phyloP scores from a whole-genome alignment of 2,888 invertebrate genomes.

The Byasa hedistus region DNA sequence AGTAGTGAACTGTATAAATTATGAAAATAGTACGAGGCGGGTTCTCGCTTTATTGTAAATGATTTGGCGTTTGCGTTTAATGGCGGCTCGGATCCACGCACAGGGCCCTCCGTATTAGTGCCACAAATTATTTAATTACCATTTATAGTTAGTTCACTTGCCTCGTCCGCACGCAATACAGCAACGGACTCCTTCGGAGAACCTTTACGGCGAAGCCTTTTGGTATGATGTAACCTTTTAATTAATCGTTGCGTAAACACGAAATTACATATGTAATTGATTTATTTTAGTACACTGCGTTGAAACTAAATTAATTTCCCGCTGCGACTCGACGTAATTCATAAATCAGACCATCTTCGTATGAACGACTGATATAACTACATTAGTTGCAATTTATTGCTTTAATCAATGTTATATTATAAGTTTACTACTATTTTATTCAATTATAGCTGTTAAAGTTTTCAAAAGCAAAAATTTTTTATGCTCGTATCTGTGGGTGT shows the following conservation, averaged over 20 bases:
- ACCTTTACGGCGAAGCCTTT: neutral
- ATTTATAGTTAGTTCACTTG: constrained; percentile 45
- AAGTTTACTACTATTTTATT: neutral
- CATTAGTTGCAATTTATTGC: constrained; percentile 17
- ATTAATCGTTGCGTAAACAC: constrained; percentile 24
- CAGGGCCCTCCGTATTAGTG: constrained; percentile 57
- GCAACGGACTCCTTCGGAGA: neutral
- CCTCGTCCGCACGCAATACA: constrained; percentile 30
- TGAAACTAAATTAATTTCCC: constrained; percentile 20
- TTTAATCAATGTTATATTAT: constrained; percentile 2
- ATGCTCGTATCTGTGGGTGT: too few relatives aligned
- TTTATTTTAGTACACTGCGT: constrained; percentile 15
- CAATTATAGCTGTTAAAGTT: constrained; percentile 13
- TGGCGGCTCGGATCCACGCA: constrained; percentile 58
- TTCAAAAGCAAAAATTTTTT: neutral
- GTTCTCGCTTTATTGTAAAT: constrained; percentile 77
- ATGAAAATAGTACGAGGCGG: constrained; percentile 73
- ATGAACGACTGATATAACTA: constrained; percentile 13
- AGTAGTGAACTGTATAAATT: constrained; percentile 67
- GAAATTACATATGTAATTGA: constrained; percentile 10
- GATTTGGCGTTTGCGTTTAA: constrained; percentile 72
- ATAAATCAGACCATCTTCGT: constrained; percentile 14
- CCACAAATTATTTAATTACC: constrained; percentile 72
- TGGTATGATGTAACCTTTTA: neutral
- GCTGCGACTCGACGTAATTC: constrained; percentile 3